Percentiles rank a stretch among this genome's conserved stretches.
Evolutionary conservation across 2,113 vertebrate species (phyloP).

Genomic region (Otolemur garnettii): DNA sequence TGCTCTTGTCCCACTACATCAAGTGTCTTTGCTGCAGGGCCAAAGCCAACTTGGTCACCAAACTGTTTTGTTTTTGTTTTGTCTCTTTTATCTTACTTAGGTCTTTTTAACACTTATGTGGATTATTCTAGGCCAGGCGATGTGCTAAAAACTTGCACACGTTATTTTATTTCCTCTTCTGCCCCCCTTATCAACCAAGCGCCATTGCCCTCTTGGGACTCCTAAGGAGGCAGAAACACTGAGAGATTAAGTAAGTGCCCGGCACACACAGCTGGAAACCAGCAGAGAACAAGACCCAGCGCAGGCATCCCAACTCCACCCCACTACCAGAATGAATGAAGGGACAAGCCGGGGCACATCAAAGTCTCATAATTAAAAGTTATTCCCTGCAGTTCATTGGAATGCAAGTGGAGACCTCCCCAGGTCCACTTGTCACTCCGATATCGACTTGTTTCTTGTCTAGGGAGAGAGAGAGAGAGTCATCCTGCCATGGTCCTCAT

Average conservation of each 20-base stretch:
- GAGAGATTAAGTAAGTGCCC: not conserved
- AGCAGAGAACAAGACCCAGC: not conserved
- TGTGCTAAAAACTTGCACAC: not conserved
- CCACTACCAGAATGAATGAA: not conserved
- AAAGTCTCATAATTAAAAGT: conserved; percentile 13
- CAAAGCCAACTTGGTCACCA: not conserved
- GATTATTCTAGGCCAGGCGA: not conserved
- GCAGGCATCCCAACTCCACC: not conserved
- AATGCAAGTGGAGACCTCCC: conserved; percentile 4
- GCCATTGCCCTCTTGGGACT: not conserved
- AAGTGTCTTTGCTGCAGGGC: not conserved
- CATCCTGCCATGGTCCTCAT: conserved; percentile 37
- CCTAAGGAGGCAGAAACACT: not conserved
- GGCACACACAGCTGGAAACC: not conserved
- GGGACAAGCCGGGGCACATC: not conserved
- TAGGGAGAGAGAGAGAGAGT: not conserved
- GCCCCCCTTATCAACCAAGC: not conserved
- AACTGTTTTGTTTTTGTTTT: not conserved
- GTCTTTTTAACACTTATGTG: not conserved
- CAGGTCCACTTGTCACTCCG: not conserved
- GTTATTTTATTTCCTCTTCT: not conserved
- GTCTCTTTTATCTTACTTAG: not conserved
- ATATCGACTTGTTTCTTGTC: conserved; percentile 43
- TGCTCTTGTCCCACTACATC: not conserved
- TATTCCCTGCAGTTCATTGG: not conserved